Evolutionary conservation across 2,888 invertebrate species (phyloP).

Genomic region (Himalopsyche japonica): DNA sequence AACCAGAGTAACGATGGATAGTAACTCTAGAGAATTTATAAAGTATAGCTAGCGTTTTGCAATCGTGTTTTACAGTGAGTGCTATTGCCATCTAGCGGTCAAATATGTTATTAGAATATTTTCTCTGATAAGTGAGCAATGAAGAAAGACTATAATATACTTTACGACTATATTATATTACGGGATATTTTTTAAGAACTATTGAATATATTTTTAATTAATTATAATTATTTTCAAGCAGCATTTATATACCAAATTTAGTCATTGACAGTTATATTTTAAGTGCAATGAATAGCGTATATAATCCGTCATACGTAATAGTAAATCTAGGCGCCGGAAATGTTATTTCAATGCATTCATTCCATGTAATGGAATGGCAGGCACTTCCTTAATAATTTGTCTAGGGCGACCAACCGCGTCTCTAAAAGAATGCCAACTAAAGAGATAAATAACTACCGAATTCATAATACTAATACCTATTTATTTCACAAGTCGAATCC

Average conservation of each 20-base stretch:
- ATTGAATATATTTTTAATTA: no score
- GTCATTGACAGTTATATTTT: no score
- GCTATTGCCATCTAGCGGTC: background rate
- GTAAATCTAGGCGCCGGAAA: background rate
- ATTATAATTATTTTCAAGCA: no score
- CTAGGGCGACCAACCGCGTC: background rate
- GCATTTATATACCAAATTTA: no score
- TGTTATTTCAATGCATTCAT: background rate
- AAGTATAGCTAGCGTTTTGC: background rate
- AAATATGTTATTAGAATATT: background rate
- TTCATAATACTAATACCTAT: background rate
- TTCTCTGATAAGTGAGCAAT: no score
- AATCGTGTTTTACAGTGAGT: background rate
- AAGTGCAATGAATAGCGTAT: no score
- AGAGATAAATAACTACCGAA: background rate
- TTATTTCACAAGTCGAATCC: background rate
- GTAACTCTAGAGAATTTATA: background rate
- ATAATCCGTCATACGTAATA: no score
- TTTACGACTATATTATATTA: no score
- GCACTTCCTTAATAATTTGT: background rate
- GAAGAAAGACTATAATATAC: no score
- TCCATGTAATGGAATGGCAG: background rate
- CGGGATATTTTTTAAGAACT: no score
- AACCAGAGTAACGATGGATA: constrained; percentile 56
- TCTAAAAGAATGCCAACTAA: background rate